A percentile compares a stretch with the other conserved stretches of the same genome.
Evolutionary conservation across 2,113 vertebrate genomes (phyloP).

Genomic region (Megaceryle maxima): DNA sequence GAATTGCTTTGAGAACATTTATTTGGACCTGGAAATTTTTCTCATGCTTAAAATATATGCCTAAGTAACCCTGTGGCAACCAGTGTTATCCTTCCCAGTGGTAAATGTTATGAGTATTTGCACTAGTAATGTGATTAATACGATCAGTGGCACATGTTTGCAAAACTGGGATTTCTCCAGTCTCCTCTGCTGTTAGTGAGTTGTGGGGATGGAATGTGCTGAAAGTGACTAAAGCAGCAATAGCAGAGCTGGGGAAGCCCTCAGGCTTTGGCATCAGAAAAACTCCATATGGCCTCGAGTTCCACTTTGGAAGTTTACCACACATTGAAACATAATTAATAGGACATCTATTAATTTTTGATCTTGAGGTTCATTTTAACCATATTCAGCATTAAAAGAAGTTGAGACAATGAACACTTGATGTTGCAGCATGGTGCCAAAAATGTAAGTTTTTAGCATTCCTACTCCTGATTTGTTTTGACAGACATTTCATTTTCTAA

Average conservation of each 20-base stretch:
- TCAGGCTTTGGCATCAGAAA: slow-evolving; percentile 23
- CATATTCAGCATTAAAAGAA: not conserved
- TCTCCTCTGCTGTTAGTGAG: not conserved
- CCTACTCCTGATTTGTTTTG: slow-evolving; percentile 42
- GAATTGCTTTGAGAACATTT: not conserved
- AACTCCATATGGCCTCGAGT: not conserved
- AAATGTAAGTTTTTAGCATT: not conserved
- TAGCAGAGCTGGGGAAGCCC: slow-evolving; percentile 18
- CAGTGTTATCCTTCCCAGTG: not conserved
- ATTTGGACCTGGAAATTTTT: not conserved
- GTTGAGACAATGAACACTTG: not conserved
- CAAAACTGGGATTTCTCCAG: slow-evolving; percentile 1
- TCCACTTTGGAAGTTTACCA: not conserved
- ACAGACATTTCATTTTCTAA: slow-evolving; percentile 53
- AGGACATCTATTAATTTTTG: not conserved
- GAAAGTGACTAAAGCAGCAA: not conserved
- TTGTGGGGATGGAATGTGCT: not conserved
- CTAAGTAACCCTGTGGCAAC: not conserved
- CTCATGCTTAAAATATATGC: not conserved
- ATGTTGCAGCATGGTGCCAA: not conserved
- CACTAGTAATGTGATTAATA: not conserved
- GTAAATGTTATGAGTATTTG: not conserved
- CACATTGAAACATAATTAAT: slow-evolving; percentile 2
- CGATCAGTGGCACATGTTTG: not conserved
- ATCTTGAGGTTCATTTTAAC: slow-evolving; percentile 27